phyloP scores from a whole-genome alignment of 2,113 vertebrate species.

The Brachypodius melanocephalos region DNA sequence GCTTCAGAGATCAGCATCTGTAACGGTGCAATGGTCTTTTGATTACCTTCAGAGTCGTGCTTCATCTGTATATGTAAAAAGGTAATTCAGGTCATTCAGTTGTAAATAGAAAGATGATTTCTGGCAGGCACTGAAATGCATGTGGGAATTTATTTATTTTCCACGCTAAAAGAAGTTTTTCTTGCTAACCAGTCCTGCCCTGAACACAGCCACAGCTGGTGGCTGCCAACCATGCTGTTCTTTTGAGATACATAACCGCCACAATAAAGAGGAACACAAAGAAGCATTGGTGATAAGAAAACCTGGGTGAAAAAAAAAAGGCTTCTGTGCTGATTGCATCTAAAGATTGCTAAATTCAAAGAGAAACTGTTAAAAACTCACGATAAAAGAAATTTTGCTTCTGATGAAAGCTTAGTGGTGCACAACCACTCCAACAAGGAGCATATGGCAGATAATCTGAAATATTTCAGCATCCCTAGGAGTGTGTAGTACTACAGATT shows the following conservation, averaged over 20 bases:
- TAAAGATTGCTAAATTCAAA: not conserved
- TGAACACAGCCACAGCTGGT: not conserved
- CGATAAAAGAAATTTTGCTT: not conserved
- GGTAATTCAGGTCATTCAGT: not conserved
- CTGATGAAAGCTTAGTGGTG: not conserved
- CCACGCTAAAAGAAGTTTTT: not conserved
- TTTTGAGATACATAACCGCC: not conserved
- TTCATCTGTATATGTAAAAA: not conserved
- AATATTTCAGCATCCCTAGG: not conserved
- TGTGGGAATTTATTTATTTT: constrained; percentile 41
- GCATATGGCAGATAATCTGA: not conserved
- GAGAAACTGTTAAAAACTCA: not conserved
- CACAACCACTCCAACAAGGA: not conserved
- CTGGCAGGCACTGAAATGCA: not conserved
- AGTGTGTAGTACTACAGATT: not conserved
- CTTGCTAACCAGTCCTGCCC: not conserved
- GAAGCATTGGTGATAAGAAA: not conserved
- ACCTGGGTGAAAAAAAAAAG: not conserved
- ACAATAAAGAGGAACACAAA: not conserved
- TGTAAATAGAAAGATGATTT: constrained; percentile 20
- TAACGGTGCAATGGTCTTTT: not conserved
- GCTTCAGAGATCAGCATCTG: not conserved
- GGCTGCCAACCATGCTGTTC: not conserved
- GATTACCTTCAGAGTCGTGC: not conserved
- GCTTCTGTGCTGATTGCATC: not conserved